Evolutionary conservation across 2,797 vertebrate species (phyloP), one percentile per base, ranked within the genome.

Genomic region (Sebastes taczanowskii): DNA sequence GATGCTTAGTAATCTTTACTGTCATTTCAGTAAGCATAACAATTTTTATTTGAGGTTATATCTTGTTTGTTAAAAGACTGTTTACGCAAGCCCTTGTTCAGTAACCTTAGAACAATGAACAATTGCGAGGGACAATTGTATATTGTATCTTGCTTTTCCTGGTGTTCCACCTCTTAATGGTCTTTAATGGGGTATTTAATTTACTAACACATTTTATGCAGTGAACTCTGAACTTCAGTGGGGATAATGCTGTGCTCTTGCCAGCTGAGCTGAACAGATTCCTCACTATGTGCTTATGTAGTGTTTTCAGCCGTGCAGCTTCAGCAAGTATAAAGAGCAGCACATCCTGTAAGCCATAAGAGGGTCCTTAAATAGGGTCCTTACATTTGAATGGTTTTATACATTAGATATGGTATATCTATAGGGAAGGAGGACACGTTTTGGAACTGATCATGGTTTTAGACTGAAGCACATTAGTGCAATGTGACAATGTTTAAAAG

Each of bases 191-290:
- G 62, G 58, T 70, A 66, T 84, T 92, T 91, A 78, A 91, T 85
- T 84, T 75, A 75, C 67, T 22, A 67, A 78, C 68, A 79, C 78
- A 58, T 73, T 83, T 59, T 49, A 80, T 78, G 82, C 67, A 52
- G 71, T 81, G 90, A 91, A 87, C 90, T 89, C 82, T 92, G 88
- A 92, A 86, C 86, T 70, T 32, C 77, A 77, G 81, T 81, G 75
- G 70, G 27, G 76, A 88, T 85, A 74, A 82, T 72, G 66, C 66
- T 74, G 59, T 11, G 9, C 61, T 73, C 62, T n/a, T 81, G 74
- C 82, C 77, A 88, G 78, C 78, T 86, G 69, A 86, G 85, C 72
- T 46, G 22, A 77, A 74, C 62, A 49, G 46, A 74, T 42, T 73
- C 62, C 58, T 62, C 30, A 25, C 23, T 74, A 78, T 86, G 67